A percentile compares a stretch with the other conserved stretches of the same genome.
Evolutionary conservation across 2,797 vertebrate species (phyloP).

Genomic region (Perodicticus potto): DNA sequence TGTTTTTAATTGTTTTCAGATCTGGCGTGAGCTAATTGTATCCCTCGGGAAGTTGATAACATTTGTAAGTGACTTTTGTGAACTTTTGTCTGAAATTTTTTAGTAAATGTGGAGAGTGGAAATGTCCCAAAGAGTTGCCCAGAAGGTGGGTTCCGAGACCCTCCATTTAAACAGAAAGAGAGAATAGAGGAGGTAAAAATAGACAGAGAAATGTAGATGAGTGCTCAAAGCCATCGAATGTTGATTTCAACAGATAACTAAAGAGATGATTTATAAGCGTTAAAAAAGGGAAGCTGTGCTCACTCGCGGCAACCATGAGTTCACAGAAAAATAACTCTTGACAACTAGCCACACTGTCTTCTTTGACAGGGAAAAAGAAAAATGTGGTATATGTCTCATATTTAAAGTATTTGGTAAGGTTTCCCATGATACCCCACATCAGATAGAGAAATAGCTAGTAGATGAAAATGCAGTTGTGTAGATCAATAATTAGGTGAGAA

Average conservation of each 20-base stretch:
- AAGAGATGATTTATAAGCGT: background rate
- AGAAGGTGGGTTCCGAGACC: background rate
- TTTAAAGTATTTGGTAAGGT: background rate
- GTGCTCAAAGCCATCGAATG: background rate
- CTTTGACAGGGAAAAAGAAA: background rate
- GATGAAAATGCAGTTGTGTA: background rate
- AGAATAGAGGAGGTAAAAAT: background rate
- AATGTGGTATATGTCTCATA: background rate
- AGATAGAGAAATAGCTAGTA: background rate
- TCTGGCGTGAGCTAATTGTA: background rate
- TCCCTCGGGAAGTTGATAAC: background rate
- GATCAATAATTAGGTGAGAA: conserved; percentile 17
- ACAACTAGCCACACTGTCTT: background rate
- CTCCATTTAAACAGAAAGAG: background rate
- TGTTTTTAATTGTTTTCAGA: background rate
- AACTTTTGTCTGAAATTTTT: conserved; percentile 22
- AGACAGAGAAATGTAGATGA: background rate
- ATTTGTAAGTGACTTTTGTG: background rate
- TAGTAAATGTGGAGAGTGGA: background rate
- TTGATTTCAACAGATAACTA: background rate
- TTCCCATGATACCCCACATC: background rate
- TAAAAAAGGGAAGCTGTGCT: background rate
- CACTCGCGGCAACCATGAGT: background rate
- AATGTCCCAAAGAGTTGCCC: background rate
- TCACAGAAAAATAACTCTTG: conserved; percentile 8